Evolutionary conservation across 2,113 vertebrate genomes (phyloP).

Genomic region (Entosphenus tridentatus): DNA sequence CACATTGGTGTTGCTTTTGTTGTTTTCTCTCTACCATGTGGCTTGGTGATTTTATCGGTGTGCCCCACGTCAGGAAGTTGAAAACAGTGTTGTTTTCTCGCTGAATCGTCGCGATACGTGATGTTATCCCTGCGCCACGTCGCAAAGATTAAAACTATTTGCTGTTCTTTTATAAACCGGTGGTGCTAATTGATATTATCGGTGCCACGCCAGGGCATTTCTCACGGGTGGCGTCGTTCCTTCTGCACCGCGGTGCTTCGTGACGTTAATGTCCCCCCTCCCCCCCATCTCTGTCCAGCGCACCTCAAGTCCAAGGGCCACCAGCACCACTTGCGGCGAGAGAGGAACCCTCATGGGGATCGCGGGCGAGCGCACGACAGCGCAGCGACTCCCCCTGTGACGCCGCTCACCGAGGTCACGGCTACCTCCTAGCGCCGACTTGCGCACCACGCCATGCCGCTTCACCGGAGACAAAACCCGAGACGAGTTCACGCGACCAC

Average conservation of each 20-base stretch:
- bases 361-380: slow-evolving; percentile 12
- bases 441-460: neutral
- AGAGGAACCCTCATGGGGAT: slow-evolving; percentile 18
- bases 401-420: slow-evolving; percentile 16
- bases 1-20: no score
- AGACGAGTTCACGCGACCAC: neutral
- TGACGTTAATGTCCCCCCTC: slow-evolving; percentile 4
- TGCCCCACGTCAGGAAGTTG: no score
- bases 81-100: no score
- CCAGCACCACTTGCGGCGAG: slow-evolving; percentile 45
- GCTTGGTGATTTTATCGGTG: no score
- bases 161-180: slow-evolving; percentile 10
- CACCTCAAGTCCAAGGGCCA: slow-evolving; percentile 73
- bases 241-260: slow-evolving; percentile 11
- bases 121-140: slow-evolving; percentile 11
- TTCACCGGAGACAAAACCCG: no score
- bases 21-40: no score
- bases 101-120: slow-evolving; percentile 12
- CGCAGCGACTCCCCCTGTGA: slow-evolving; percentile 9
- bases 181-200: slow-evolving; percentile 11
- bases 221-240: slow-evolving; percentile 8
- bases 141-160: slow-evolving; percentile 14
- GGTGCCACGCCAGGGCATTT: slow-evolving; percentile 12
- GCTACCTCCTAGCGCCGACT: slow-evolving; percentile 12
- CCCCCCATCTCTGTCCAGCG: slow-evolving; percentile 25